Conservation (phyloP, 2,888 invertebrate genomes). For the Aquatica leii region DNA sequence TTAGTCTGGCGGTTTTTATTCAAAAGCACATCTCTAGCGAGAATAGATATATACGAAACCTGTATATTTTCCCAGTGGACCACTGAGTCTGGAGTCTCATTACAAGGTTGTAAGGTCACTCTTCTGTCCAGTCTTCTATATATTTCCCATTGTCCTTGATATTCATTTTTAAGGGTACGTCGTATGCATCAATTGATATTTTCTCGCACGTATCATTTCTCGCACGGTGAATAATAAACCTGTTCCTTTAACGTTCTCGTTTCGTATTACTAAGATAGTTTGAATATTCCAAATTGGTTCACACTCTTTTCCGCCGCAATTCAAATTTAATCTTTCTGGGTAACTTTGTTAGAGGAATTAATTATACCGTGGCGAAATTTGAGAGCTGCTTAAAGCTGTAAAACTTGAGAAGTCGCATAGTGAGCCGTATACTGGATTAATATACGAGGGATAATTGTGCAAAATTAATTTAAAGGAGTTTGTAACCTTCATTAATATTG, state of each 20-base stretch:
- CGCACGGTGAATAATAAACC: conserved; percentile 4
- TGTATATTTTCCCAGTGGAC: conserved; percentile 41
- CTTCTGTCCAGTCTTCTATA: conserved; percentile 15
- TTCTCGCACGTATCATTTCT: background rate
- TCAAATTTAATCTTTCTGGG: conserved; percentile 35
- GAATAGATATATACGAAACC: conserved; percentile 15
- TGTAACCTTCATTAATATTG: conserved; percentile 62
- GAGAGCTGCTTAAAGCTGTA: conserved; percentile 37
- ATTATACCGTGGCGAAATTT: conserved; percentile 37
- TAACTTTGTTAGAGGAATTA: conserved; percentile 36
- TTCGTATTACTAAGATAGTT: background rate
- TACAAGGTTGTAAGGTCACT: conserved; percentile 17
- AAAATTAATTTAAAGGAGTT: conserved; percentile 63
- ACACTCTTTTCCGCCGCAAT: conserved; percentile 30
- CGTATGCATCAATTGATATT: background rate
- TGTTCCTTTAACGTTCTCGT: background rate
- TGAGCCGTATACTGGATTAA: conserved; percentile 58
- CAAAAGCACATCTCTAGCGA: background rate
- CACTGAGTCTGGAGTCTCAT: conserved; percentile 36
- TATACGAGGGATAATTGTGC: conserved; percentile 60
- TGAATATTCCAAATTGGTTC: conserved; percentile 19
- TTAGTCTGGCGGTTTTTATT: too few relatives aligned
- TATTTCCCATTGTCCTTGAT: conserved; percentile 13
- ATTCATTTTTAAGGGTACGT: conserved; percentile 13
- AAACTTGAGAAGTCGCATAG: conserved; percentile 36